Base-by-base conservation (phyloP, 2,888 invertebrate species). In the Stenurella melanura region DNA sequence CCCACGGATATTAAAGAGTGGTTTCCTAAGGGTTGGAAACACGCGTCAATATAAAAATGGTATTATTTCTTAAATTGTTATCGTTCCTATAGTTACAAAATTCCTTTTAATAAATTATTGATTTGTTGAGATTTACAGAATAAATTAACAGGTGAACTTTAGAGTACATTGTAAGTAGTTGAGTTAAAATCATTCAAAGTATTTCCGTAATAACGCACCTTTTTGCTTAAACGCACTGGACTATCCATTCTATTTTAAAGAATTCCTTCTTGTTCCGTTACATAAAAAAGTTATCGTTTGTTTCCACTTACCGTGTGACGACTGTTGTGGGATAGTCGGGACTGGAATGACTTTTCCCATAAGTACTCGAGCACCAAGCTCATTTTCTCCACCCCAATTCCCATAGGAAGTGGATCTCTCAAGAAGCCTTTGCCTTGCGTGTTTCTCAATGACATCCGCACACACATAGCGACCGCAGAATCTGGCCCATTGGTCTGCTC, bases 401-500 rank as follows among this genome's bases (percentile, higher is more conserved):
- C 89, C 89, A 78, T 90, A 92, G 30, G 92, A 90, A 64, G 91
- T 91, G 61, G 91, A 90, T 76, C 92, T 89, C 79, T 93, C 92
- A 74, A 93, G 87, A 1, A 93, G 89, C 73, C 91, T 89, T 82
- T 92, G 92, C 75, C 92, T 90, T 6, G 92, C 91, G 85, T 93
- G 92, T 85, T 93, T 93, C 82, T 93, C 93, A 80, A 95, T 94
- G 80, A 94, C 92, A 85, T 94, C 94, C 3, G 94, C 93, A 85
- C 94, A 94, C 54, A 93, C 91, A 86, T 93, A 92, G 61, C 95
- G 91, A 12, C 95, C 94, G 86, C 94, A 95, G 87, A 93, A 94
- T 80, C 93, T 89, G 1, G 95, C 95, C 95, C 95, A 95, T 87
- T 95, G 94, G 83, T 94, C 93, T 0, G 95, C 94, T 76, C 93